Percentiles rank a stretch among this genome's conserved stretches.
These are phyloP conservation scores for Colostygia pectinataria DNA, from an alignment of 2,888 invertebrate species.

Conservation along the genomic window DNA sequence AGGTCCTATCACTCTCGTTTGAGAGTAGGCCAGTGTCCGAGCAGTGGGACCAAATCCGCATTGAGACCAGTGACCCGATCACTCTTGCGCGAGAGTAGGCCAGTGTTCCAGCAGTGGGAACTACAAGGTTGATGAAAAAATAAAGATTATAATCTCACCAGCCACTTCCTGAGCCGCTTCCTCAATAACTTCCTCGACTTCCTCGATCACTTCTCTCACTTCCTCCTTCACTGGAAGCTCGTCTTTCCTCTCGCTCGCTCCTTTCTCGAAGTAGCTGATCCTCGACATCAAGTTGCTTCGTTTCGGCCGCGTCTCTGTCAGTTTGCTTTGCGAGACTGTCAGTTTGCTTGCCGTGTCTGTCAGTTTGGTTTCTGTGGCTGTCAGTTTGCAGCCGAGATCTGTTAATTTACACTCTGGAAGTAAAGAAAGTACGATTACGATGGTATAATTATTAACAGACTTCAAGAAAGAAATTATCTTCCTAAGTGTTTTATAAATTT, in stretches of 20 bases:
- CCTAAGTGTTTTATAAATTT: too few species aligned
- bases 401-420: conserved; percentile 18
- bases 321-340: conserved; percentile 32
- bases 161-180: conserved; percentile 35
- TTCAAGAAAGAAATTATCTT: too few species aligned
- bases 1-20: too few species aligned
- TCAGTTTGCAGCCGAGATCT: conserved; percentile 36
- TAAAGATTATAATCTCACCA: conserved; percentile 42
- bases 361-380: conserved; percentile 21
- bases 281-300: conserved; percentile 62
- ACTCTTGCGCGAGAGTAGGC: too few species aligned
- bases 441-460: too few species aligned
- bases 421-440: not conserved
- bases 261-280: conserved; percentile 72
- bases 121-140: too few species aligned
- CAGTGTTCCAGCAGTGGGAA: too few species aligned
- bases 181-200: conserved; percentile 2
- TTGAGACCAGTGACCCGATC: too few species aligned
- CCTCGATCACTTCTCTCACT: conserved; percentile 1
- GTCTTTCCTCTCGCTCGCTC: conserved; percentile 41
- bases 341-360: conserved; percentile 22
- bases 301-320: conserved; percentile 39
- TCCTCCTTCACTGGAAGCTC: too few species aligned
- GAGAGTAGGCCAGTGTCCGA: too few species aligned
- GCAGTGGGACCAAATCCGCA: too few species aligned